Evolutionary conservation across 2,797 vertebrate species (phyloP), one percentile per base, ranked within the genome.

Genomic region (Gadopsis bispinosus): DNA sequence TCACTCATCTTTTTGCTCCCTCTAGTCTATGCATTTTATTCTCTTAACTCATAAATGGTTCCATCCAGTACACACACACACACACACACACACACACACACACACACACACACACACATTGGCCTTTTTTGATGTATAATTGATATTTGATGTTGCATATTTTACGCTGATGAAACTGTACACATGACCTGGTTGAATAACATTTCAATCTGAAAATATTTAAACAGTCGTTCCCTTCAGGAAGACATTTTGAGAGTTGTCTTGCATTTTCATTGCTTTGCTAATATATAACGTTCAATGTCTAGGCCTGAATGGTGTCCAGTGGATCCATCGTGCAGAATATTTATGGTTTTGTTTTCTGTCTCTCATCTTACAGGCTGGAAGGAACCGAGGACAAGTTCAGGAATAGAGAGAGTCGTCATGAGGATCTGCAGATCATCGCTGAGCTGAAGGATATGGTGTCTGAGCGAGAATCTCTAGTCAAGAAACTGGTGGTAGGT

Each of bases 401-500:
- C 80, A 94, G 96, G 88, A 98, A 96, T 95, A 95, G 98, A 91
- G 98, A 99, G 94, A 97, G 98, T 90, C 97, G 97, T 84, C 96
- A 93, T 37, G 98, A 99, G 91, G 98, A 99, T 69, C 91, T 99
- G 87, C 97, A 99, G 93, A 89, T 97, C 81, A 99, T 99, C 78
- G 96, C 97, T 26, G 98, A 99, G 91, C 95, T 99, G 88, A 99
- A 97, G 94, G 97, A 97, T 64, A 97, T 99, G 96, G 97, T 99
- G 88, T 88, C 97, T 14, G 98, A 99, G 92, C 96, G 97, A 83
- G 98, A 99, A 87, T 89, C 97, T 22, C 96, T 99, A 48, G 98
- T 99, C 92, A 99, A 99, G 95, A 99, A 99, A 92, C 93, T 99
- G 92, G 97, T 99, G 96, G 98, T 99, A 94, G 95, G 97, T 95